These are phyloP conservation scores for Cryptoblepharus egeriae DNA, from an alignment of 2,797 vertebrate genomes.

Conservation along the genomic window DNA sequence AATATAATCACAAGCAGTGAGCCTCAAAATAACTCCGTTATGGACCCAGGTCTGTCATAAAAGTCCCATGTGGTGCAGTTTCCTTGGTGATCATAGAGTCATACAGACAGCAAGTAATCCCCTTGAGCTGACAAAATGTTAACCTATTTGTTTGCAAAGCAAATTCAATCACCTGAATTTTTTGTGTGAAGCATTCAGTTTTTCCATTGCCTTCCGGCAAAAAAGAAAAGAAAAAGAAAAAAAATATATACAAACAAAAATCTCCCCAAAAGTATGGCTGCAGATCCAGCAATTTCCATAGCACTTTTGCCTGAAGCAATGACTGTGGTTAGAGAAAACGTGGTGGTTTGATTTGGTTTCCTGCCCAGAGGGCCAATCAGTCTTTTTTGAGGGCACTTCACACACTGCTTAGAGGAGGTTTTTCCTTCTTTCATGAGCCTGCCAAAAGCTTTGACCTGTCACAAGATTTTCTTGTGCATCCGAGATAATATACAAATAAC, in stretches of 20 bases:
- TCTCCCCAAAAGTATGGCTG: accelerated
- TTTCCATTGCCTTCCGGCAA: conserved; percentile 35
- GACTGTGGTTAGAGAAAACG: background rate
- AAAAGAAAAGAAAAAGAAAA: background rate
- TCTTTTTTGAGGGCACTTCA: background rate
- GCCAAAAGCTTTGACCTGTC: background rate
- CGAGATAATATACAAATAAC: background rate
- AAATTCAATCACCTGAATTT: background rate
- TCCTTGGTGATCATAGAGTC: background rate
- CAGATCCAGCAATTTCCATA: background rate
- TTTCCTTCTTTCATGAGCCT: background rate
- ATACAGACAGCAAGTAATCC: conserved; percentile 25
- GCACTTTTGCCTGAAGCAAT: conserved; percentile 27
- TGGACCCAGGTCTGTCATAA: background rate
- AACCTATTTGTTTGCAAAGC: conserved; percentile 17
- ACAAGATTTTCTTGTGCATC: background rate
- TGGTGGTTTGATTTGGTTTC: conserved; percentile 1
- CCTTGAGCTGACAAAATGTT: conserved; percentile 8
- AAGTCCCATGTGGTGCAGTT: background rate
- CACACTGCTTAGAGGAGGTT: background rate
- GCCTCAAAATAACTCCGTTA: background rate
- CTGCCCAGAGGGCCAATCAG: accelerated
- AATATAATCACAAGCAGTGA: background rate
- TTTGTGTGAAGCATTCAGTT: background rate
- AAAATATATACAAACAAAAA: background rate